These are phyloP conservation scores for Athalia circularis DNA, from an alignment of 2,888 invertebrate species.

Conservation along the genomic window DNA sequence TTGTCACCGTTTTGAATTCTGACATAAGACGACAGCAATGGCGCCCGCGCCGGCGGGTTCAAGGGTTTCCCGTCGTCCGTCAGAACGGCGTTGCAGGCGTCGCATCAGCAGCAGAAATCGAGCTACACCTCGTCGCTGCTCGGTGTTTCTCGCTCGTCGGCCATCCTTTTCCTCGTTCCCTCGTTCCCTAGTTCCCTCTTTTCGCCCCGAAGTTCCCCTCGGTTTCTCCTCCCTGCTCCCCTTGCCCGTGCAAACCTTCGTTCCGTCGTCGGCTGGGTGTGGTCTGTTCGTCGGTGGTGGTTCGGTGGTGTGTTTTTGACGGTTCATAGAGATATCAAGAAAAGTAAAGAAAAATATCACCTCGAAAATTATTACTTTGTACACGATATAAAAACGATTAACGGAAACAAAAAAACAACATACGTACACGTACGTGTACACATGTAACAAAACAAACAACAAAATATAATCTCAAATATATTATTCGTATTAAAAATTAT, in stretches of 20 bases:
- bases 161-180: slow-evolving; percentile 30
- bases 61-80: no score
- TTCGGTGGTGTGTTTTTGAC: slow-evolving; percentile 10
- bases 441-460: no score
- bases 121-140: no score
- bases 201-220: slow-evolving; percentile 12
- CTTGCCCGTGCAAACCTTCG: slow-evolving; percentile 18
- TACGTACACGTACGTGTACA: no score
- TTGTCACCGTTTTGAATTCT: no score
- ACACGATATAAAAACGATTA: no score
- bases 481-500: not conserved
- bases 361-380: not conserved
- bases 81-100: no score
- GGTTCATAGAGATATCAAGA: not conserved
- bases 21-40: no score
- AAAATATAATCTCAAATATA: no score
- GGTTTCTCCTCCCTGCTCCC: slow-evolving; percentile 20
- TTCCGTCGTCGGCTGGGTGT: slow-evolving; percentile 41
- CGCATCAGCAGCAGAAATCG: no score
- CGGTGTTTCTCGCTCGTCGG: not conserved
- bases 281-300: slow-evolving; percentile 22
- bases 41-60: no score
- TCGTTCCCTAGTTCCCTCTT: slow-evolving; percentile 14
- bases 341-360: not conserved
- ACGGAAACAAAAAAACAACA: no score